Base-by-base conservation (phyloP, 1,140 invertebrate species). In the Sitodiplosis mosellana region DNA sequence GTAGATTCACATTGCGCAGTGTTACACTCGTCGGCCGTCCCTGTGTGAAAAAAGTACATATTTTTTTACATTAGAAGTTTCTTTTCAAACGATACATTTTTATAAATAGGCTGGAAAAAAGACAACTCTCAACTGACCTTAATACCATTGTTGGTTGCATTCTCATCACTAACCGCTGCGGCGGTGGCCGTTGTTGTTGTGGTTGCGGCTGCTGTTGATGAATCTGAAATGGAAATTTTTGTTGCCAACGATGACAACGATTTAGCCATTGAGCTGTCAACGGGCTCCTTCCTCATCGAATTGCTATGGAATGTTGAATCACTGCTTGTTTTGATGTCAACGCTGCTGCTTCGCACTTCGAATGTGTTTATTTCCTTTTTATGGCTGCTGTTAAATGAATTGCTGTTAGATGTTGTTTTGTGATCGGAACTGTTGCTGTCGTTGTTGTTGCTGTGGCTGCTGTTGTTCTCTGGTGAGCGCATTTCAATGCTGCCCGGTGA, bases 401-500 rank as follows among this genome's bases (percentile, higher is more conserved):
- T 48, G 17, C 40, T 52, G 27, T 41, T n/a, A n/a, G n/a, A 49
- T 36, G 36, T 49, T 14, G 40, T 53, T 38, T 46, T 45, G n/a
- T 27, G 40, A 34, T 45, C 40, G 44, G 50, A 10, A 48, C 47
- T 21, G 53, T 53, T 45, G 50, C 27, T 53, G 51, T 52, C 11
- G 47, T 45, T 36, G 46, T 52, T 48, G 47, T 21, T 46, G 45
- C 17, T 53, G 47, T 19, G 10, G 33, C 34, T 53, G 7, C 19
- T 19, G 34, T 10, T 36, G 14, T 17, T 37, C 3, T 48, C 41
- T 11, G 33, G 14, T 27, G 52, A 37, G 17, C 58, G 55, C 4
- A 62, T 63, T 46, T 59, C 63, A 10, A 66, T 58, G 40, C 40
- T 61, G 10, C 27, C 27, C 22, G 66, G 65, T 34, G 64, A 60